Conservation (phyloP, 2,888 invertebrate genomes). For the Gandaritis pyraliata region DNA sequence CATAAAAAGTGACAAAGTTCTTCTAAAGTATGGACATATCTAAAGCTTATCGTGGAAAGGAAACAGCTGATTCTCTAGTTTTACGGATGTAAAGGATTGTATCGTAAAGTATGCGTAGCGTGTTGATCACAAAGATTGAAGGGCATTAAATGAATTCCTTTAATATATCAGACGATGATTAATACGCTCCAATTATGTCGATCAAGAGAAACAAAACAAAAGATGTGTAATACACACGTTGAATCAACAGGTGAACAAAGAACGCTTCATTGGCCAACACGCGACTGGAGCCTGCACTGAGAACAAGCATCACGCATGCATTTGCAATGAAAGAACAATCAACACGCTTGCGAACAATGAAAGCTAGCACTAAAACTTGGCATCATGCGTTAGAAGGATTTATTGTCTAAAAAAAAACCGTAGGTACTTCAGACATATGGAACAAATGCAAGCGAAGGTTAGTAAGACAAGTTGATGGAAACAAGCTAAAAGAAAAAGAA, state of each 20-base stretch:
- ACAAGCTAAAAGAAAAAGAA: too few relatives aligned
- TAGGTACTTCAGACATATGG: too few relatives aligned
- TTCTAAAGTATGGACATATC: too few relatives aligned
- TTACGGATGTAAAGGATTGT: background rate
- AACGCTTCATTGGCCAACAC: constrained; percentile 46
- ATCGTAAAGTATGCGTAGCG: constrained; percentile 4
- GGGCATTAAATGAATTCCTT: constrained; percentile 33
- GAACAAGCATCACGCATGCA: constrained; percentile 6
- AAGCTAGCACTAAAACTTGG: too few relatives aligned
- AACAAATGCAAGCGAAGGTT: too few relatives aligned
- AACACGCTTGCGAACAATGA: too few relatives aligned
- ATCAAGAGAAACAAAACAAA: constrained; percentile 50
- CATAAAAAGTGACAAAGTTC: too few relatives aligned
- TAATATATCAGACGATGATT: constrained; percentile 30
- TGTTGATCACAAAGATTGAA: constrained; percentile 22
- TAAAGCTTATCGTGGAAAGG: too few relatives aligned
- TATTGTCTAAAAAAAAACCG: too few relatives aligned
- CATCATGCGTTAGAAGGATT: too few relatives aligned
- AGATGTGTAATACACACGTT: constrained; percentile 36
- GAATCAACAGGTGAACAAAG: constrained; percentile 45
- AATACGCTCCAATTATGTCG: constrained; percentile 43
- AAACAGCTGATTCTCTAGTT: too few relatives aligned
- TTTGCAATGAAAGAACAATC: background rate
- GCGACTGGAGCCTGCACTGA: constrained; percentile 53
- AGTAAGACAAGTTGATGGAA: too few relatives aligned